phyloP scores from a whole-genome alignment of 2,888 invertebrate genomes.

The Mactromeris polynyma region DNA sequence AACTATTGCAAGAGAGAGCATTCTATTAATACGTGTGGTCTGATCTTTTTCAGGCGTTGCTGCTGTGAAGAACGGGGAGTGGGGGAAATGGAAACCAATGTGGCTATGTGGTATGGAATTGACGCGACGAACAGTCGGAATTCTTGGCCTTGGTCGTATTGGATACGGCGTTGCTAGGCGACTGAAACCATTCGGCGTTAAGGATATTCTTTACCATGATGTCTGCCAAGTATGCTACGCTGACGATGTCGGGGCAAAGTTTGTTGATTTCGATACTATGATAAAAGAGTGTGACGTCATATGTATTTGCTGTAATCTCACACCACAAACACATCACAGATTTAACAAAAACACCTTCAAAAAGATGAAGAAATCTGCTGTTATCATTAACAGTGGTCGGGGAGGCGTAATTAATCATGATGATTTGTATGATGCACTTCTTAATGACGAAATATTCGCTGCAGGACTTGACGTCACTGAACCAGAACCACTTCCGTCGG shows the following conservation, averaged over 20 bases:
- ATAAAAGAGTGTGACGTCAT: slow-evolving; percentile 94
- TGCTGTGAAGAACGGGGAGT: slow-evolving; percentile 90
- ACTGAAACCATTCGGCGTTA: slow-evolving; percentile 79
- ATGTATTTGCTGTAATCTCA: slow-evolving; percentile 93
- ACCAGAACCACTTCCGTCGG: slow-evolving; percentile 95
- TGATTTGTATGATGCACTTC: slow-evolving; percentile 92
- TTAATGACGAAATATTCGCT: slow-evolving; percentile 91
- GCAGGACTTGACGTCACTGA: slow-evolving; percentile 97
- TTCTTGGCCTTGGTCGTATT: slow-evolving; percentile 86
- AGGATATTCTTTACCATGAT: slow-evolving; percentile 77
- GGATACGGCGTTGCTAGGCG: slow-evolving; percentile 82
- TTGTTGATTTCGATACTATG: slow-evolving; percentile 92
- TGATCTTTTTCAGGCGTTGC: slow-evolving; percentile 75
- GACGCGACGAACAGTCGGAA: slow-evolving; percentile 91
- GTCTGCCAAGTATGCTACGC: slow-evolving; percentile 79
- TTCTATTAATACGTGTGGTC: too few relatives aligned
- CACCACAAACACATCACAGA: slow-evolving; percentile 92
- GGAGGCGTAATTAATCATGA: slow-evolving; percentile 91
- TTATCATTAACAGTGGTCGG: slow-evolving; percentile 95
- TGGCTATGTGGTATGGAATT: slow-evolving; percentile 96
- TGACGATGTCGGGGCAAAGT: slow-evolving; percentile 90
- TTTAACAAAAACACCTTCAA: slow-evolving; percentile 93
- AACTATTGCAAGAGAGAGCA: too few relatives aligned
- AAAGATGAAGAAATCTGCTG: slow-evolving; percentile 94
- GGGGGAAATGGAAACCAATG: slow-evolving; percentile 95